These are phyloP conservation scores for Stenopsyche tienmushanensis DNA, from an alignment of 1,140 invertebrate genomes.

Conservation along the genomic window DNA sequence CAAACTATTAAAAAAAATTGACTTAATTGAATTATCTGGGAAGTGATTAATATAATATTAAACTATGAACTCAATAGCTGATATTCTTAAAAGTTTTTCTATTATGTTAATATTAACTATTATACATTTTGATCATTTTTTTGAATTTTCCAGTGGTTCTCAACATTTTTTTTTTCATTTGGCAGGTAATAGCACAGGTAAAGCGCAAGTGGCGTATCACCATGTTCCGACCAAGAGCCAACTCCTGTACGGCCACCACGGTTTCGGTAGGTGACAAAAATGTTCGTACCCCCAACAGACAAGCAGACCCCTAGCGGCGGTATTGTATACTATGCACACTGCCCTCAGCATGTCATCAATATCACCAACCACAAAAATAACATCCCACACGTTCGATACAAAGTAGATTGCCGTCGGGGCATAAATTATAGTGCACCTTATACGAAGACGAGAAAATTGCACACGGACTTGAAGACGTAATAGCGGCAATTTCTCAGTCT, in stretches of 20 bases:
- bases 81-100: background rate
- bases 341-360: background rate
- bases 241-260: constrained; percentile 80
- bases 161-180: constrained; percentile 30
- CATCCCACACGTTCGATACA: too few relatives aligned
- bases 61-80: too few relatives aligned
- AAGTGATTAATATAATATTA: too few relatives aligned
- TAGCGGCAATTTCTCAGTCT: background rate
- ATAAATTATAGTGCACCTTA: too few relatives aligned
- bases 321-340: constrained; percentile 9
- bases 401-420: too few relatives aligned
- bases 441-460: too few relatives aligned
- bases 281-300: constrained; percentile 47
- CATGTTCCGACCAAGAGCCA: constrained; percentile 71
- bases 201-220: constrained; percentile 74
- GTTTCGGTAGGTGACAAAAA: constrained; percentile 71
- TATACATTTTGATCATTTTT: background rate
- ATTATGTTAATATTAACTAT: background rate
- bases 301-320: constrained; percentile 12
- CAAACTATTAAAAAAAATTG: too few relatives aligned
- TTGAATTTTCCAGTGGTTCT: constrained; percentile 8
- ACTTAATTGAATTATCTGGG: too few relatives aligned
- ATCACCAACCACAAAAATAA: background rate
- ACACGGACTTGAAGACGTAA: too few relatives aligned
- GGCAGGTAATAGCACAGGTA: constrained; percentile 73